These are phyloP conservation scores for Limnephilus auricula DNA, from an alignment of 2,888 invertebrate species.

Conservation along the genomic window DNA sequence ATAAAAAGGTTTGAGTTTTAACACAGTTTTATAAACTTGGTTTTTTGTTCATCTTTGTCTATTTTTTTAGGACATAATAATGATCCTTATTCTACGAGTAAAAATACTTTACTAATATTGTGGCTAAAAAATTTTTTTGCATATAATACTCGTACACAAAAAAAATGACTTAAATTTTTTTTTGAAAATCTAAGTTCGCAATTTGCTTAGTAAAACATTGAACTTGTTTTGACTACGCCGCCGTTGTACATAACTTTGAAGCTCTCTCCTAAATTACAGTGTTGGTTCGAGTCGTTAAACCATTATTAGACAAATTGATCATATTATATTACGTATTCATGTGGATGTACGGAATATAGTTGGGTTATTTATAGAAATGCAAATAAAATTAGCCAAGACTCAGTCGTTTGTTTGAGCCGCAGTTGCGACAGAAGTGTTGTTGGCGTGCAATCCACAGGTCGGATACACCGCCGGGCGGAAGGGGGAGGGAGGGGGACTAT, in stretches of 20 bases:
- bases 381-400: slow-evolving; percentile 23
- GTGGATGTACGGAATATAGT: neutral
- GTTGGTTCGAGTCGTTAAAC: neutral
- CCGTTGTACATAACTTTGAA: neutral
- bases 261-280: neutral
- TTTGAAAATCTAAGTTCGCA: neutral
- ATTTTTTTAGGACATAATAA: too few species aligned
- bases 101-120: too few species aligned
- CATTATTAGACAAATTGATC: neutral
- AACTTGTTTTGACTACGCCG: neutral
- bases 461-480: neutral
- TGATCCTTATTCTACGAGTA: too few species aligned
- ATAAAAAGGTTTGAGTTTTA: neutral
- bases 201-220: neutral
- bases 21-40: too few species aligned
- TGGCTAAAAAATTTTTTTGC: too few species aligned
- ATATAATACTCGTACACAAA: neutral
- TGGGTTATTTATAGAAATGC: slow-evolving; percentile 25
- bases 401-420: neutral
- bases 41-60: too few species aligned
- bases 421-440: neutral
- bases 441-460: neutral
- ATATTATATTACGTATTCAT: slow-evolving; percentile 2
- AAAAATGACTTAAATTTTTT: neutral
- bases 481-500: too few species aligned